Evolutionary conservation across 2,797 vertebrate species (phyloP).

Genomic region (Trichosurus vulpecula): DNA sequence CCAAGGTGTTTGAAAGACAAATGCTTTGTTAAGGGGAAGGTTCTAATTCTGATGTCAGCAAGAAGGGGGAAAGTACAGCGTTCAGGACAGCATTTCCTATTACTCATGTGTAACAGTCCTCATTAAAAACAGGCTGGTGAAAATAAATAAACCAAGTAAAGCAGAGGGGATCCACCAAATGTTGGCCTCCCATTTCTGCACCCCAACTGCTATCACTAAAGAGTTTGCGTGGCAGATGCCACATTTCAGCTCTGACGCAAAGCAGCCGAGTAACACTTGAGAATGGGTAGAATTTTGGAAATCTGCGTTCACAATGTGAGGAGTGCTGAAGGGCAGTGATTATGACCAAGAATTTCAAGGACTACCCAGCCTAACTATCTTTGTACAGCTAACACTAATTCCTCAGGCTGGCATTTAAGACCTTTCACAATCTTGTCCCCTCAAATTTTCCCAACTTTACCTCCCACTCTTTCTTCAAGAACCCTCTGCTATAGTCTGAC

Average conservation of each 20-base stretch:
- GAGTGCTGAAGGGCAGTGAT: no score
- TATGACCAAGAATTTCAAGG: no score
- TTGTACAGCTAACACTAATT: no score
- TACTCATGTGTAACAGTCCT: not conserved
- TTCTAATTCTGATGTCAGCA: not conserved
- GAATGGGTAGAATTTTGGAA: no score
- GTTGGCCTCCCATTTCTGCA: not conserved
- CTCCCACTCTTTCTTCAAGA: no score
- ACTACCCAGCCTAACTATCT: no score
- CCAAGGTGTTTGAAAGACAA: not conserved
- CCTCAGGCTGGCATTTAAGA: no score
- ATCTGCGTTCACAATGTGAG: no score
- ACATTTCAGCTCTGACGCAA: not conserved
- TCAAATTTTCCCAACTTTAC: no score
- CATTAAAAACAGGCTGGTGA: not conserved
- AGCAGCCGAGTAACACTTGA: no score
- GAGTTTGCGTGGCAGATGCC: not conserved
- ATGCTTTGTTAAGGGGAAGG: not conserved
- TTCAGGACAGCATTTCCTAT: not conserved
- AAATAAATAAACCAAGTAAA: not conserved
- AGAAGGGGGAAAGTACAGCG: not conserved
- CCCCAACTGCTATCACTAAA: not conserved
- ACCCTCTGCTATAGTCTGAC: no score
- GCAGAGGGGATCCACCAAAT: not conserved
- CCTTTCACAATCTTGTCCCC: no score